phyloP scores from a whole-genome alignment of 1,140 invertebrate species.

The Scylla paramamosain region DNA sequence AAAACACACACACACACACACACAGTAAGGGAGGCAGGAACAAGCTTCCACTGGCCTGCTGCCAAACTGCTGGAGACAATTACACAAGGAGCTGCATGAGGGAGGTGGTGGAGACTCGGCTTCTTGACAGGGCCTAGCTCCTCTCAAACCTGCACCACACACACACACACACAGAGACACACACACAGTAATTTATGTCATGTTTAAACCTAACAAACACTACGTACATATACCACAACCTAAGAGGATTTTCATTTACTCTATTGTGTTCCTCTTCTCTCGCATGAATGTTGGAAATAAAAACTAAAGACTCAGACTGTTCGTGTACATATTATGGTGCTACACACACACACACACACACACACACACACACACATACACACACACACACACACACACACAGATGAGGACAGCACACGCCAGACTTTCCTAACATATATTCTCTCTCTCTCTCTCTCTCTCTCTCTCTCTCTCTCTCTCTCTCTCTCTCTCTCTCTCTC shows the following conservation, averaged over 20 bases:
- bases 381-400: too few relatives aligned
- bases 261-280: too few relatives aligned
- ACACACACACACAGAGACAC: not conserved
- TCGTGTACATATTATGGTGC: too few relatives aligned
- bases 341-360: too few relatives aligned
- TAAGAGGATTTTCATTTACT: not conserved
- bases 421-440: not conserved
- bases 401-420: too few relatives aligned
- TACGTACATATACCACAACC: not conserved
- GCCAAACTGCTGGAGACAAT: conserved; percentile 45
- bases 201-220: too few relatives aligned
- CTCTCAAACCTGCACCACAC: too few relatives aligned
- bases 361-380: too few relatives aligned
- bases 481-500: not conserved
- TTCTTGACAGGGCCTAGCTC: not conserved
- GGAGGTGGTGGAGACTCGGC: not conserved
- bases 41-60: not conserved
- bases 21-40: not conserved
- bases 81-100: not conserved
- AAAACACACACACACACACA: conserved; percentile 11
- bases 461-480: not conserved
- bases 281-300: too few relatives aligned
- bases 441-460: not conserved
- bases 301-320: too few relatives aligned
- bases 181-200: not conserved